Evolutionary conservation across 2,113 vertebrate genomes (phyloP).

Genomic region (Marcusenius ussheri): DNA sequence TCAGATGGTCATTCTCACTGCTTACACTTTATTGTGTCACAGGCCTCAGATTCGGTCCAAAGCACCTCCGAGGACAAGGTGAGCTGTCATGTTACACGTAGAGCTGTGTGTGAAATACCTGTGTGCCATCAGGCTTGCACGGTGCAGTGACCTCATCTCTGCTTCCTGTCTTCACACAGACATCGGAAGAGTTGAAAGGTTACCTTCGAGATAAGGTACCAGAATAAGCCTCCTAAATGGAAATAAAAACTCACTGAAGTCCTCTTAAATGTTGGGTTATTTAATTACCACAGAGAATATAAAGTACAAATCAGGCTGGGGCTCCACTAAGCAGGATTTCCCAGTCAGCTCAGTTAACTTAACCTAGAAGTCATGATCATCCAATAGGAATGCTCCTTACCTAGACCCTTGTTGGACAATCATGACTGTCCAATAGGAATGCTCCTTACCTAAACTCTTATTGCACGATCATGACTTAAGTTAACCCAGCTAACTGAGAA

Average conservation of each 20-base stretch:
- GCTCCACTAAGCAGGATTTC: background rate
- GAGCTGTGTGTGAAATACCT: background rate
- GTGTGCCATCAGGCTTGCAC: background rate
- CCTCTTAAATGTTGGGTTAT: background rate
- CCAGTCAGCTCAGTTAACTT: too few species aligned
- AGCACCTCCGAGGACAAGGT: conserved; percentile 19
- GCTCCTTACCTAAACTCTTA: background rate
- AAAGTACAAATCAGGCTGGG: background rate
- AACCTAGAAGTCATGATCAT: too few species aligned
- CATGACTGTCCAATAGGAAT: background rate
- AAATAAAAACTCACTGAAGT: background rate
- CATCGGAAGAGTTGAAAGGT: conserved; percentile 10
- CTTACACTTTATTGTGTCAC: background rate
- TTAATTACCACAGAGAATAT: background rate
- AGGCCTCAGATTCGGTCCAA: conserved; percentile 18
- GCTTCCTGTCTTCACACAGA: background rate
- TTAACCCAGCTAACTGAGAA: background rate
- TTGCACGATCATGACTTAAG: background rate
- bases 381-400: too few species aligned
- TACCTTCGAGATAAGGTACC: conserved; percentile 16
- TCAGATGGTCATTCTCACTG: background rate
- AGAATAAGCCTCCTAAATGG: background rate
- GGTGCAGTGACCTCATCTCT: background rate
- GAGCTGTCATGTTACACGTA: background rate
- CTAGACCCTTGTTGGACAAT: too few species aligned